Percentiles rank a stretch among this genome's conserved stretches.
Evolutionary conservation across 2,113 vertebrate genomes (phyloP).

Genomic region (Oryzias javanicus): DNA sequence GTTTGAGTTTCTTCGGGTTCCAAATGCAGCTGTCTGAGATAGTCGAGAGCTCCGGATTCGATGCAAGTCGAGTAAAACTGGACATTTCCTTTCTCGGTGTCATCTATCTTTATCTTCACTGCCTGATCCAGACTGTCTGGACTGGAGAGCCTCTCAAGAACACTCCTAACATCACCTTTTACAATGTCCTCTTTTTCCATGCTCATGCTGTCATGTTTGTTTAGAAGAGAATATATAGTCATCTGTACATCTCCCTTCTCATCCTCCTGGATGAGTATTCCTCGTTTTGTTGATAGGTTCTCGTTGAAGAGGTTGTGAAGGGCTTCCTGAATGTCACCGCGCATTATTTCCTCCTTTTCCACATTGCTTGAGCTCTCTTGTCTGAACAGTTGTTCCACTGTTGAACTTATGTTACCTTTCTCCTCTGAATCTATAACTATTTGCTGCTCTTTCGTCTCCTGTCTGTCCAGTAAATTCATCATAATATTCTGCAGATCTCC

Average conservation of each 20-base stretch:
- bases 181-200: conserved; percentile 80
- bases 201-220: conserved; percentile 72
- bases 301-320: conserved; percentile 82
- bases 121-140: conserved; percentile 64
- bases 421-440: conserved; percentile 83
- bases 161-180: conserved; percentile 80
- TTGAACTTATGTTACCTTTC: conserved; percentile 83
- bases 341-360: conserved; percentile 84
- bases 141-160: conserved; percentile 80
- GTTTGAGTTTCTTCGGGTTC: conserved; percentile 69
- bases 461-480: conserved; percentile 83
- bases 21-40: conserved; percentile 82
- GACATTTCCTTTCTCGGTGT: conserved; percentile 87
- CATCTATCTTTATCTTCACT: conserved; percentile 78
- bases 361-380: conserved; percentile 71
- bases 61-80: conserved; percentile 91
- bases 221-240: conserved; percentile 90
- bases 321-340: conserved; percentile 85
- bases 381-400: conserved; percentile 83
- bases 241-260: conserved; percentile 90
- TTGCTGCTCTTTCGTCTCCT: conserved; percentile 70
- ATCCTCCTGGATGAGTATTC: conserved; percentile 90
- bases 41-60: conserved; percentile 87
- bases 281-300: conserved; percentile 77
- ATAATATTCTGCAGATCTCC: conserved; percentile 87